Conservation (phyloP, 1,140 invertebrate species). For the Conus betulinus region DNA sequence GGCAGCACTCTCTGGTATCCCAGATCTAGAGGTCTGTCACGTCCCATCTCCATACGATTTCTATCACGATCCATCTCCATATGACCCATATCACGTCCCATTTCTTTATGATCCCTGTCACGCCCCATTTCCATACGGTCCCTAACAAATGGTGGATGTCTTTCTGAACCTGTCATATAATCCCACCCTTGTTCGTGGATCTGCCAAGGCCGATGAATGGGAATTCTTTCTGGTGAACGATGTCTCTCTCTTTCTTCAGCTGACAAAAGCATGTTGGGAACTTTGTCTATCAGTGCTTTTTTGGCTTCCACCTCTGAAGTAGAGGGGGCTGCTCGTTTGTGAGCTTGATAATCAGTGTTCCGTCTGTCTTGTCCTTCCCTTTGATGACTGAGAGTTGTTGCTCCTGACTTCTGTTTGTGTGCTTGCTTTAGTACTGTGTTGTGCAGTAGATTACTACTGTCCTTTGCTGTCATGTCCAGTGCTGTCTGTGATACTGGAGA, state of each 20-base stretch:
- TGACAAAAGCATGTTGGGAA: not conserved
- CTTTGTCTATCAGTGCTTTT: not conserved
- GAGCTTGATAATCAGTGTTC: not conserved
- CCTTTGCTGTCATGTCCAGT: not conserved
- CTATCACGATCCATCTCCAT: no score
- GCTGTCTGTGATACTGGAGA: not conserved
- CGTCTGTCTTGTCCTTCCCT: not conserved
- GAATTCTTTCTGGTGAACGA: not conserved
- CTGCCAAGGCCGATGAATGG: constrained; percentile 8
- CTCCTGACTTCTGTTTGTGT: no score
- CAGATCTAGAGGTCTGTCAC: not conserved
- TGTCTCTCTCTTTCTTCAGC: not conserved
- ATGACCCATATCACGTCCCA: not conserved
- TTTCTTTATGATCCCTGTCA: not conserved
- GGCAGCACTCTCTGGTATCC: not conserved
- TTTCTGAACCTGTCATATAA: not conserved
- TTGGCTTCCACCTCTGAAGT: not conserved
- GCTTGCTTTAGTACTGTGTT: no score
- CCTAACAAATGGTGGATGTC: not conserved
- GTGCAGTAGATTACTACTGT: no score
- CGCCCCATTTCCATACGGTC: not conserved
- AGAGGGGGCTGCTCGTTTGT: not conserved
- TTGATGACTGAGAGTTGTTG: no score
- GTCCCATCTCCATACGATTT: not conserved
- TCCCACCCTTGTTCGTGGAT: not conserved